These are phyloP conservation scores for Ictidomys tridecemlineatus DNA, from an alignment of 2,113 vertebrate genomes.

Conservation along the genomic window DNA sequence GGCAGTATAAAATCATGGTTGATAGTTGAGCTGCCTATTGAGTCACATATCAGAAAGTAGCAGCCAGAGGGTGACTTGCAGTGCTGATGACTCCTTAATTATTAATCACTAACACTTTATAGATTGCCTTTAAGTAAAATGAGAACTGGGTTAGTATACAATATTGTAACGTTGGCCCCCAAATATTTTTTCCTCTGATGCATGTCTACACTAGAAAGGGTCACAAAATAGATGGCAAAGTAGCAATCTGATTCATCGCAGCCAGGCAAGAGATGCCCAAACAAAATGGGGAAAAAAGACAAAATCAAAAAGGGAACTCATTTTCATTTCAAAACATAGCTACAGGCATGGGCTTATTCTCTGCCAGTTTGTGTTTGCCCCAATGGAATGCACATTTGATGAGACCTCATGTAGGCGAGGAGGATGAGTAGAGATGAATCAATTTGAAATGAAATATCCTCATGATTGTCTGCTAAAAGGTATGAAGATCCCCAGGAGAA, in stretches of 20 bases:
- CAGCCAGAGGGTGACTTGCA: conserved; percentile 55
- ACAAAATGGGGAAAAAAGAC: background rate
- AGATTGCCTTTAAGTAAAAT: conserved; percentile 75
- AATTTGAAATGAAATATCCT: conserved; percentile 29
- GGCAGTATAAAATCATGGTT: conserved; percentile 52
- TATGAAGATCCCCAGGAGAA: background rate
- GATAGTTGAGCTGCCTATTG: conserved; percentile 53
- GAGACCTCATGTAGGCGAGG: background rate
- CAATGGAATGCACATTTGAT: background rate
- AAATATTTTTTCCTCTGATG: conserved; percentile 62
- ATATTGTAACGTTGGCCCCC: conserved; percentile 31
- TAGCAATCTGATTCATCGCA: conserved; percentile 49
- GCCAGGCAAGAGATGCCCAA: conserved; percentile 42
- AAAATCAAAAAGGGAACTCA: conserved; percentile 33
- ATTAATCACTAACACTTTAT: conserved; percentile 72
- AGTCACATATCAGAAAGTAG: conserved; percentile 68
- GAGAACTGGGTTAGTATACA: conserved; percentile 57
- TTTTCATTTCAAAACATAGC: conserved; percentile 64
- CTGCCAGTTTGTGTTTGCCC: conserved; percentile 56
- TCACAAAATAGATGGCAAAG: conserved; percentile 64
- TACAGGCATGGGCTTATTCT: conserved; percentile 21
- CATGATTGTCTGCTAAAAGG: conserved; percentile 7
- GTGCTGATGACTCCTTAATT: conserved; percentile 74
- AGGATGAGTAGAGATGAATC: conserved; percentile 28
- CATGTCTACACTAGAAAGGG: conserved; percentile 56